These are phyloP conservation scores for Datnioides undecimradiatus DNA, from an alignment of 2,113 vertebrate genomes.

Conservation along the genomic window DNA sequence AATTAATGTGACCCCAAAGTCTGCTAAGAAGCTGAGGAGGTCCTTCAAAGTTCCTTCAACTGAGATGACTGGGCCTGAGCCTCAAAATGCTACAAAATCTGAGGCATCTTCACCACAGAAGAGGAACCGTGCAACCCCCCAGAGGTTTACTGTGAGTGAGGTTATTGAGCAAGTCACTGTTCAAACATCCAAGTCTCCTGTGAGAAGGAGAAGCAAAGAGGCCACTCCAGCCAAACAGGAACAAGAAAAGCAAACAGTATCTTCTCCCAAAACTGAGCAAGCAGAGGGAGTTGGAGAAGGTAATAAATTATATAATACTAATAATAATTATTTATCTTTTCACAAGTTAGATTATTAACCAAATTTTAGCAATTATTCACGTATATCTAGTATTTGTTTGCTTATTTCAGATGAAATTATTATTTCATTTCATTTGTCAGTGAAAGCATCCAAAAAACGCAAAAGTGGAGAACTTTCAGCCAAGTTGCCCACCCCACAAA, in stretches of 20 bases:
- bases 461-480: slow-evolving; percentile 69
- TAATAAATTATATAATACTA: slow-evolving; percentile 6
- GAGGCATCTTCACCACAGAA: slow-evolving; percentile 44
- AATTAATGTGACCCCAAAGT: slow-evolving; percentile 49
- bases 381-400: background rate
- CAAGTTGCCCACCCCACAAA: slow-evolving; percentile 17
- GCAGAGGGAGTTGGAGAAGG: slow-evolving; percentile 57
- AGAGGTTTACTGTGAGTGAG: slow-evolving; percentile 57
- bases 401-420: background rate
- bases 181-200: slow-evolving; percentile 54
- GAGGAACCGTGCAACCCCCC: slow-evolving; percentile 38
- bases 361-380: background rate
- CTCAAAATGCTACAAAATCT: background rate
- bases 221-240: slow-evolving; percentile 33
- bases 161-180: slow-evolving; percentile 61
- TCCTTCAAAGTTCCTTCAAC: slow-evolving; percentile 23
- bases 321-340: too few species aligned
- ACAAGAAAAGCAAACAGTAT: slow-evolving; percentile 1
- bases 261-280: slow-evolving; percentile 27
- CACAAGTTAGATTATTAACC: background rate
- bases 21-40: slow-evolving; percentile 61
- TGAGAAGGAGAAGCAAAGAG: slow-evolving; percentile 67
- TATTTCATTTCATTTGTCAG: slow-evolving; percentile 29
- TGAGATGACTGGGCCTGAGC: background rate
- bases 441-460: slow-evolving; percentile 79